These are phyloP conservation scores for Hapalemur alaotrensis DNA, from an alignment of 2,797 vertebrate genomes.

Conservation along the genomic window DNA sequence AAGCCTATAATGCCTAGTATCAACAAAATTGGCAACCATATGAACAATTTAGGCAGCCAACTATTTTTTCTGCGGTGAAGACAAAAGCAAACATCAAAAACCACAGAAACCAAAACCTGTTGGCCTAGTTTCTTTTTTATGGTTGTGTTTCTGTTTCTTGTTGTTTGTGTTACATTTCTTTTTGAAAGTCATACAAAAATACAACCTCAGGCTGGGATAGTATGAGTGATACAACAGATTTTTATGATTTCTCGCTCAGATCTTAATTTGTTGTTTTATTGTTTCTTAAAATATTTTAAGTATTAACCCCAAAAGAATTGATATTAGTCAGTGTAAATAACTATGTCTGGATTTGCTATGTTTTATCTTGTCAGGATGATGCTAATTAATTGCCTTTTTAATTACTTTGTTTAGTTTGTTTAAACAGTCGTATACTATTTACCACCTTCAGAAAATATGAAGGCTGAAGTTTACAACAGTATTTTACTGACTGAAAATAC, in stretches of 20 bases:
- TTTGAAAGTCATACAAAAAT: neutral
- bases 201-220: neutral
- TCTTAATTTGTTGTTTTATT: neutral
- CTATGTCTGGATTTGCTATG: neutral
- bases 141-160: neutral
- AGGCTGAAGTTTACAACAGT: constrained; percentile 24
- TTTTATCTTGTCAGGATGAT: neutral
- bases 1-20: neutral
- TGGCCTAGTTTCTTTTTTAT: neutral
- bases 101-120: neutral
- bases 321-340: neutral
- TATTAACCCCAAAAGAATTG: neutral
- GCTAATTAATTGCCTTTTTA: constrained; percentile 35
- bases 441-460: constrained; percentile 23
- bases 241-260: neutral
- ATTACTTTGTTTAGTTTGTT: constrained; percentile 42
- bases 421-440: constrained; percentile 26
- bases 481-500: constrained; percentile 2
- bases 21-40: neutral
- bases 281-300: neutral
- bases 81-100: neutral
- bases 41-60: neutral
- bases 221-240: neutral
- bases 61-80: neutral
- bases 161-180: neutral